Base-by-base conservation (phyloP, 35 echinoderm and acorn worm genomes). In the Apostichopus californicus region DNA sequence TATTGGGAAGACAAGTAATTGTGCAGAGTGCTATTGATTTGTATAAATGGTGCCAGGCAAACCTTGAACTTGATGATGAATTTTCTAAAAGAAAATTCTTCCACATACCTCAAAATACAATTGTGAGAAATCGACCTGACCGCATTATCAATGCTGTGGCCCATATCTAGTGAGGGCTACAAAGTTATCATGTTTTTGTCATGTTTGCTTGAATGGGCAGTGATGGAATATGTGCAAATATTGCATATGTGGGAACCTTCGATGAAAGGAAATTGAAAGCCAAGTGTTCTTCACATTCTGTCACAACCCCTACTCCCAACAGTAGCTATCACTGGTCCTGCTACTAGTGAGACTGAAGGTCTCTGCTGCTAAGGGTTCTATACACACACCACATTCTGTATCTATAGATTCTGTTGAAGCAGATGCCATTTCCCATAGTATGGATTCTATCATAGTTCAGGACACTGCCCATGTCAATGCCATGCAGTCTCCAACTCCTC, bases 131-230 rank as follows among this genome's bases (percentile, higher is more conserved):
- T 20, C 11, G 68, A 73, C 68, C 68, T 14, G n/a, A 73, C n/a
- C 7, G 68, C 5, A 20, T 17, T 73, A 73, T 20, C 5, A 15
- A 73, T 15, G 68, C 17, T 14, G n/a, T 73, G 68, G 82, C 20
- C 28, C 82, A 56, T 86, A 86, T 57, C 57, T 14, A 28, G 11
- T 86, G 3, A 86, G 25, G 56, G 82, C 57, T 86, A 86, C 59
- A 22, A 86, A 86, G 17, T 54, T 86, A 20, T 86, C 82, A 56
- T 86, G 34, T 55, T 86, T 86, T 86, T 86, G 82, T 86, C 2
- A 58, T 28, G 56, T 17, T 54, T 86, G 82, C 57, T 59, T 59
- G 57, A 55, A 57, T 20, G 5, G 82, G 25, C 5, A 56, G 80
- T 83, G 53, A 54, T 28, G 54, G 28, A 56, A 55, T 54, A 86